Base-by-base conservation (phyloP, 2,797 vertebrate genomes). In the Limosa lapponica region DNA sequence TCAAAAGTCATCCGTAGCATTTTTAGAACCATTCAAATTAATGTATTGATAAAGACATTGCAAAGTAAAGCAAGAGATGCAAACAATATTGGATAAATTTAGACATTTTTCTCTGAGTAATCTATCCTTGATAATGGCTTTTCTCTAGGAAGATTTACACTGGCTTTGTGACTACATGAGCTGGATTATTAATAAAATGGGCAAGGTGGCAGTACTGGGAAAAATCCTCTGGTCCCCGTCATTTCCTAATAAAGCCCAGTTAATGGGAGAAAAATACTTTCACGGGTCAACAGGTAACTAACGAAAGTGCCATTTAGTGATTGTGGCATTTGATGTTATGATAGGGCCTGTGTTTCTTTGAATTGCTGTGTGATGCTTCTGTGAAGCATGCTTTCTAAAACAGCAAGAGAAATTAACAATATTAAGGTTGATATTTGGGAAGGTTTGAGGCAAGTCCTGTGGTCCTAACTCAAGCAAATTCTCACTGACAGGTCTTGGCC, bases 401-500 rank as follows among this genome's bases (percentile, higher is more conserved):
- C 14, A 17, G 34, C 70, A 46, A 39, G 73, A 88, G 36, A 83
- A 88, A 78, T 74, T 37, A 91, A 91, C 58, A n/a, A n/a, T 66
- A 66, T 84, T 94, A 73, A 95, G 71, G 91, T 92, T 39, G 88
- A 77, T 62, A 70, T 82, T 86, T 82, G 55, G 44, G 39, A 84
- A 93, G 55, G 28, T 55, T 17, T 65, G 59, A 80, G 44, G 72
- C 86, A 82, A 84, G 67, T 89, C 66, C 77, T 91, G 73, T 67
- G 80, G 88, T 87, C 86, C 64, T 90, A 79, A 84, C 59, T 90
- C 80, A 71, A 55, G 71, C 80, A 95, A 95, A 97, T 96, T 90
- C 85, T 94, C 91, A 39, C 62, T 95, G 93, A 93, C 92, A 77
- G 84, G 81, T 92, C 93, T 92, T 94, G 92, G 95, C 92, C 95